These are phyloP conservation scores for Lymantria monacha DNA, from an alignment of 2,888 invertebrate genomes.

Conservation along the genomic window DNA sequence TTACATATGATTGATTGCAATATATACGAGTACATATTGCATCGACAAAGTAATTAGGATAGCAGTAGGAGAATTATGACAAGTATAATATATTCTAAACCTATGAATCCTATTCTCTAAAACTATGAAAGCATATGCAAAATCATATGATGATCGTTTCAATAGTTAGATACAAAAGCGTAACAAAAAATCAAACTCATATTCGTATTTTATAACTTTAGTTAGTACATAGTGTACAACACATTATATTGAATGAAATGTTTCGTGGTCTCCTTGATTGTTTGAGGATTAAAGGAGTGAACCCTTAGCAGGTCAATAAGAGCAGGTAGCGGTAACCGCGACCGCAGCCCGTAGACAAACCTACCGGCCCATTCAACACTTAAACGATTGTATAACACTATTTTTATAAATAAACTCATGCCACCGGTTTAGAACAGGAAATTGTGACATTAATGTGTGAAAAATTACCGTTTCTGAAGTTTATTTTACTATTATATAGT, in stretches of 20 bases:
- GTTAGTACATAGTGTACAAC: slow-evolving; percentile 11
- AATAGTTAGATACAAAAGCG: too few relatives aligned
- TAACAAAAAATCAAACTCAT: too few relatives aligned
- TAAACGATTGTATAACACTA: slow-evolving; percentile 4
- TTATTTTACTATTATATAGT: neutral
- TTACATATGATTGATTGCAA: too few relatives aligned
- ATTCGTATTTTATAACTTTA: too few relatives aligned
- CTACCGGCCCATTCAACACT: slow-evolving; percentile 17
- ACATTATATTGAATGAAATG: slow-evolving; percentile 50
- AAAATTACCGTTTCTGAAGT: neutral
- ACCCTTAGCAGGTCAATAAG: slow-evolving; percentile 64
- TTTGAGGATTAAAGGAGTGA: slow-evolving; percentile 59
- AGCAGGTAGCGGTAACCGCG: slow-evolving; percentile 60
- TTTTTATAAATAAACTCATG: slow-evolving; percentile 2
- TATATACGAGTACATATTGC: too few relatives aligned
- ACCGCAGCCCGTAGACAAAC: neutral
- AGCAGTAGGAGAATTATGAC: too few relatives aligned
- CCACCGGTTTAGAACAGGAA: neutral
- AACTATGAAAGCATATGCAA: too few relatives aligned
- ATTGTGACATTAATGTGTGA: neutral
- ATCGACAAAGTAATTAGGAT: too few relatives aligned
- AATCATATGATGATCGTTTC: too few relatives aligned
- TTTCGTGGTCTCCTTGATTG: slow-evolving; percentile 62
- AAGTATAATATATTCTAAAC: too few relatives aligned
- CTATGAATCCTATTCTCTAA: too few relatives aligned